phyloP scores from a whole-genome alignment of 2,797 vertebrate genomes.

The Chelon auratus region DNA sequence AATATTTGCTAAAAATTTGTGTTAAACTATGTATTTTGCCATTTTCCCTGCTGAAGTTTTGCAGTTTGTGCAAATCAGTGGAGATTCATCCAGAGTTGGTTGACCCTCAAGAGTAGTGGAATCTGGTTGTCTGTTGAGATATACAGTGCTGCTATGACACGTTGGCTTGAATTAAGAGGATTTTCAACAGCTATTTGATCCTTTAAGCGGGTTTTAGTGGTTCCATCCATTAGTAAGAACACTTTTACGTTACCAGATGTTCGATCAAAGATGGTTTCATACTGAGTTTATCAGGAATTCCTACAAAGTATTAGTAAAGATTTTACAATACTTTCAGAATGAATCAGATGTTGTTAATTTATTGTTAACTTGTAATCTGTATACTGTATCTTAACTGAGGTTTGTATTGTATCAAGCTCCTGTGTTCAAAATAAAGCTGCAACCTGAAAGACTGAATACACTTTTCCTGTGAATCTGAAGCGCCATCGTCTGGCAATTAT shows the following conservation, averaged over 20 bases:
- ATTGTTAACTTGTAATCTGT: slow-evolving; percentile 51
- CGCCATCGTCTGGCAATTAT: slow-evolving; percentile 37
- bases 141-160: not conserved
- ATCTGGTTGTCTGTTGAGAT: not conserved
- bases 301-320: not conserved
- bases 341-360: slow-evolving; percentile 13
- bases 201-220: not conserved
- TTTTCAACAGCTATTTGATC: not conserved
- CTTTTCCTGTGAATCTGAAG: slow-evolving; percentile 20
- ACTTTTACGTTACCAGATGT: slow-evolving; percentile 1
- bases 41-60: not conserved
- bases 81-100: not conserved
- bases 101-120: not conserved
- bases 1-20: too few relatives aligned
- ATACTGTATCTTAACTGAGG: slow-evolving; percentile 40
- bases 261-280: slow-evolving; percentile 17
- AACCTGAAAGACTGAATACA: not conserved
- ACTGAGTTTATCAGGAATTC: not conserved
- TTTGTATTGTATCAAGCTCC: slow-evolving; percentile 60
- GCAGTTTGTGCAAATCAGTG: not conserved
- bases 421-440: slow-evolving; percentile 67
- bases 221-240: not conserved
- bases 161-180: not conserved
- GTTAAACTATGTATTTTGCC: not conserved
- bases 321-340: slow-evolving; percentile 42